Evolutionary conservation across 1,140 invertebrate species (phyloP), one percentile per base, ranked within the genome.

Genomic region (Papilio dardanus): DNA sequence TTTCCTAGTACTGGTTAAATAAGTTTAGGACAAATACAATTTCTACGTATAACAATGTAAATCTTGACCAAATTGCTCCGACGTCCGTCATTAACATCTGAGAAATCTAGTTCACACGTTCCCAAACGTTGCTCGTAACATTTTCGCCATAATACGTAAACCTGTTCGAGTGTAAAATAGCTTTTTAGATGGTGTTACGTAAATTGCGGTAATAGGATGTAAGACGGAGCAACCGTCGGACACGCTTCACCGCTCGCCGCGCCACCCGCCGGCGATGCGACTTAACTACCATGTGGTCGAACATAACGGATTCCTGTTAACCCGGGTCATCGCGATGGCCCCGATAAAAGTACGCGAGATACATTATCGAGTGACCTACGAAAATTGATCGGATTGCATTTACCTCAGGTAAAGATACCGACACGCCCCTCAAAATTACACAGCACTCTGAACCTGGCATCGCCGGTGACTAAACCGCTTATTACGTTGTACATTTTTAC

Each of bases 341-440:
- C 76, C 77, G 81, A 83, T 85, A 82, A 75, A 75, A 54, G 69
- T 35, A 74, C 69, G n/a, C n/a, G 50, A 76, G 75, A 82, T 79
- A 76, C 74, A 74, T 81, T 90, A 90, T 86, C 82, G 58, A 69
- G 76, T 83, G 83, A 86, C 86, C 86, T 86, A 81, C 77, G 78
- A 81, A 83, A 84, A 85, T 82, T 83, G 83, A 87, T 83, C 80
- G 81, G 82, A 81, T 86, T 83, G 79, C 81, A 83, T 79, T 79
- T 78, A 80, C 79, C 80, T 75, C 71, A 73, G 76, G 82, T 82
- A 83, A 84, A 77, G 80, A 83, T 68, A 62, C 74, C 46, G 76
- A 69, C 81, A 86, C 87, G 85, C 85, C 83, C 80, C 54, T 80
- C 67, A 62, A 90, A 85, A 89, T 90, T 90, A 87, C 74, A 88